A percentile compares a stretch with the other conserved stretches of the same genome.
phyloP scores from a whole-genome alignment of 2,113 vertebrate species.

The Gallinago jamesoni region DNA sequence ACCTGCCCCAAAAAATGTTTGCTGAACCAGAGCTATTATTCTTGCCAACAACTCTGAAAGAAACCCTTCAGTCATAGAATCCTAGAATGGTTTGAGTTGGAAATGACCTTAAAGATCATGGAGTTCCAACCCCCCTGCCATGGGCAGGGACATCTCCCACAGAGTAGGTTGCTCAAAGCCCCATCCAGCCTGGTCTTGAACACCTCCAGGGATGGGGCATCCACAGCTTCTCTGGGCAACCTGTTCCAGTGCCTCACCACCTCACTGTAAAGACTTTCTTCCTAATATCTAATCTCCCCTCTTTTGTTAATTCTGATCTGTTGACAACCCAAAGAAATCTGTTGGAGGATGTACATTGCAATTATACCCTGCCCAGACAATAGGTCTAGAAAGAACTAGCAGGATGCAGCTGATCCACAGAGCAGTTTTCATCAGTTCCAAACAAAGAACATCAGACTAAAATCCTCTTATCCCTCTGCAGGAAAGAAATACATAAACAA shows the following conservation, averaged over 20 bases:
- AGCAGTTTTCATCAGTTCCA: not conserved
- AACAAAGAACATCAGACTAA: not conserved
- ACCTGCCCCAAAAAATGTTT: not conserved
- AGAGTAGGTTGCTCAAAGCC: not conserved
- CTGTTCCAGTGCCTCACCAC: no score
- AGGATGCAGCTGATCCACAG: not conserved
- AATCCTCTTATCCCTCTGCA: not conserved
- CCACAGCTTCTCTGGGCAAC: no score
- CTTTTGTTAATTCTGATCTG: not conserved
- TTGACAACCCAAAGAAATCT: not conserved
- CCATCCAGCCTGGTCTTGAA: not conserved
- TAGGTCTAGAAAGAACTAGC: not conserved
- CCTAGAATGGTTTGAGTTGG: not conserved
- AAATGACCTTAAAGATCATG: not conserved
- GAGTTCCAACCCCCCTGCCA: not conserved
- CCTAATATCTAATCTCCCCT: no score
- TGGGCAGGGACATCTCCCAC: not conserved
- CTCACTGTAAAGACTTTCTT: no score
- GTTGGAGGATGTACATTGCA: not conserved
- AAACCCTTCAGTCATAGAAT: not conserved
- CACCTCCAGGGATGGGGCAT: no score
- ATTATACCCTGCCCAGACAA: not conserved
- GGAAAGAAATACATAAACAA: not conserved
- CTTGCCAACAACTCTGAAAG: not conserved
- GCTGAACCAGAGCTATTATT: not conserved